phyloP scores from a whole-genome alignment of 2,888 invertebrate species.

The Stenolophus ochropezus region DNA sequence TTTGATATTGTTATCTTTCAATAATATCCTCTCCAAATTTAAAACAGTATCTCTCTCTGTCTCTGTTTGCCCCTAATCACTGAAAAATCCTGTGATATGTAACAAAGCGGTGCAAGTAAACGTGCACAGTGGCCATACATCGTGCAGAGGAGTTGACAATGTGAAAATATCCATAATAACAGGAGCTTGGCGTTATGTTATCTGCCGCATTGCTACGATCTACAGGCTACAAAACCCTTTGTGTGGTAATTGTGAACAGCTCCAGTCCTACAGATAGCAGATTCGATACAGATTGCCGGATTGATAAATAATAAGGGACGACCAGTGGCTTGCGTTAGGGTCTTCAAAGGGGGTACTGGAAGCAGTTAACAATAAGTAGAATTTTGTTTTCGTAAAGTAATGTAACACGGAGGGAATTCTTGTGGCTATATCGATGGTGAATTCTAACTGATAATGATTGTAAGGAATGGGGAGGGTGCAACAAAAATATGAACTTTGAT shows the following conservation, averaged over 20 bases:
- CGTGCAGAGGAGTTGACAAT: neutral
- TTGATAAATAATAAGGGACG: conserved; percentile 48
- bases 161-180: neutral
- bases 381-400: too few species aligned
- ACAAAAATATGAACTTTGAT: neutral
- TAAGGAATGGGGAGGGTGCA: neutral
- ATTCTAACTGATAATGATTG: neutral
- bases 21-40: too few species aligned
- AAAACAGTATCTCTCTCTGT: neutral
- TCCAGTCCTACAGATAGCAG: conserved; percentile 10
- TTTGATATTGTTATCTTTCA: too few species aligned
- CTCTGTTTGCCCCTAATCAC: neutral
- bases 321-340: neutral
- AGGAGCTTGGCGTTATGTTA: neutral
- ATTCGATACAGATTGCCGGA: conserved; percentile 17
- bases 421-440: neutral
- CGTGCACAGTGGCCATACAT: too few species aligned
- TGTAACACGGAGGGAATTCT: neutral
- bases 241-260: conserved; percentile 55
- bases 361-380: neutral
- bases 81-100: neutral
- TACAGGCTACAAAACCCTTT: conserved; percentile 48
- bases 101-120: neutral
- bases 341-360: neutral
- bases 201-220: neutral